phyloP scores from a whole-genome alignment of 2,888 invertebrate genomes.

The Tetragnatha montana region DNA sequence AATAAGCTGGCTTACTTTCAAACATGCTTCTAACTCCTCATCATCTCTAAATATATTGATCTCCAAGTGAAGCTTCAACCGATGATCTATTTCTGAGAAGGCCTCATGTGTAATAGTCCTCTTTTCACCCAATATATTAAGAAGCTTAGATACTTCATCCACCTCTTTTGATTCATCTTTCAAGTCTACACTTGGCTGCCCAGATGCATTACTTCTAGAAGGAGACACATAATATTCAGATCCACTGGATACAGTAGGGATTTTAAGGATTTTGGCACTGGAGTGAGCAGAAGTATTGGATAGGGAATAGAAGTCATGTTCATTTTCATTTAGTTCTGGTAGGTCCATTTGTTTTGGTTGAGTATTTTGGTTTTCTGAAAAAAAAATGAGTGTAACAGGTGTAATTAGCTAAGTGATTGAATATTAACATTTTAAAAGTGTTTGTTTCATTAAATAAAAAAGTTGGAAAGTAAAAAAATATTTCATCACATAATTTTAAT shows the following conservation, averaged over 20 bases:
- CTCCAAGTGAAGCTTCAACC: conserved; percentile 63
- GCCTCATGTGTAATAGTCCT: conserved; percentile 40
- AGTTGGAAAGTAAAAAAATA: not conserved
- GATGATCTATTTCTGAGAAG: conserved; percentile 59
- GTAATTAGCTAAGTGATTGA: too few relatives aligned
- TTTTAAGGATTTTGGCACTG: conserved; percentile 11
- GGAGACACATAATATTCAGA: conserved; percentile 52
- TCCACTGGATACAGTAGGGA: conserved; percentile 40
- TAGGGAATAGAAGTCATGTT: conserved; percentile 49
- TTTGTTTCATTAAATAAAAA: too few relatives aligned
- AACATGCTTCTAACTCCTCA: conserved; percentile 50
- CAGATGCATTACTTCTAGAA: conserved; percentile 16
- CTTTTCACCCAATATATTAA: conserved; percentile 56
- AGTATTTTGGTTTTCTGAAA: conserved; percentile 9
- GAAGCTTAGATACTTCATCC: conserved; percentile 38
- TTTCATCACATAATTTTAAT: not conserved
- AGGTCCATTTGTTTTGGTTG: not conserved
- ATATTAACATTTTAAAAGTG: too few relatives aligned
- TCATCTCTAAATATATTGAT: conserved; percentile 53
- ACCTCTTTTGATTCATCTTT: not conserved
- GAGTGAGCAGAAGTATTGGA: conserved; percentile 25
- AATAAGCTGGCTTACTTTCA: conserved; percentile 40
- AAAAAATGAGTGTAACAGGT: not conserved
- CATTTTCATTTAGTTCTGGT: not conserved
- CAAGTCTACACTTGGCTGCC: not conserved